Conservation (phyloP, 2,113 vertebrate species). For the Xenus cinereus region DNA sequence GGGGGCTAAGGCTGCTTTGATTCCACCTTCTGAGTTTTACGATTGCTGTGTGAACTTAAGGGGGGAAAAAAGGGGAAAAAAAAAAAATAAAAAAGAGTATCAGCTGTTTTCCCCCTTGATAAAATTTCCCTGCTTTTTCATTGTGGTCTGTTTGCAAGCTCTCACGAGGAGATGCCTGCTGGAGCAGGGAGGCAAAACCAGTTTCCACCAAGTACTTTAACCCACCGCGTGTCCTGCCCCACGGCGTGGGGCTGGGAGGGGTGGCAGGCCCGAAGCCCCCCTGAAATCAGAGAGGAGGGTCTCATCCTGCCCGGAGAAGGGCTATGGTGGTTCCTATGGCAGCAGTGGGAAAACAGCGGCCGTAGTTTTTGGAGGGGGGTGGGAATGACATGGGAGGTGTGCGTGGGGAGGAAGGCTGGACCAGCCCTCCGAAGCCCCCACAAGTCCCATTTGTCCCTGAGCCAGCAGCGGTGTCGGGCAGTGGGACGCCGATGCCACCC, state of each 20-base stretch:
- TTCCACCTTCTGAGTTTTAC: background rate
- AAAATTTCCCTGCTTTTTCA: background rate
- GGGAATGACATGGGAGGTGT: fast-evolving
- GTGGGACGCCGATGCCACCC: background rate
- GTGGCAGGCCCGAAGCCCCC: fast-evolving
- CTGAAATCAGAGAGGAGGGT: fast-evolving
- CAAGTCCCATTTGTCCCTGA: background rate
- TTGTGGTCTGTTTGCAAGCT: background rate
- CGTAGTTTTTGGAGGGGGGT: too few species aligned
- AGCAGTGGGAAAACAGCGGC: background rate
- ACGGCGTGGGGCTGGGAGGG: background rate
- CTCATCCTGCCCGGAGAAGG: too few species aligned
- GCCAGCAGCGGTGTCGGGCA: too few species aligned
- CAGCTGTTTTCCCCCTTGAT: background rate
- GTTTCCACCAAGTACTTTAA: too few species aligned
- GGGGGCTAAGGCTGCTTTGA: background rate
- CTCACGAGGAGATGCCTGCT: background rate
- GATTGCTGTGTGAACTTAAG: background rate
- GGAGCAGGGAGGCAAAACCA: background rate
- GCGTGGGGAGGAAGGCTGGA: background rate
- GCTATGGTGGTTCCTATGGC: background rate
- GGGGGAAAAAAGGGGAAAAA: too few species aligned
- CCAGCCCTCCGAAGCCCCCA: fast-evolving
- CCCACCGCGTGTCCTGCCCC: too few species aligned
- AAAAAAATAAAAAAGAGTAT: background rate